Conservation (phyloP, 2,888 invertebrate species). For the Julus scandinavius region DNA sequence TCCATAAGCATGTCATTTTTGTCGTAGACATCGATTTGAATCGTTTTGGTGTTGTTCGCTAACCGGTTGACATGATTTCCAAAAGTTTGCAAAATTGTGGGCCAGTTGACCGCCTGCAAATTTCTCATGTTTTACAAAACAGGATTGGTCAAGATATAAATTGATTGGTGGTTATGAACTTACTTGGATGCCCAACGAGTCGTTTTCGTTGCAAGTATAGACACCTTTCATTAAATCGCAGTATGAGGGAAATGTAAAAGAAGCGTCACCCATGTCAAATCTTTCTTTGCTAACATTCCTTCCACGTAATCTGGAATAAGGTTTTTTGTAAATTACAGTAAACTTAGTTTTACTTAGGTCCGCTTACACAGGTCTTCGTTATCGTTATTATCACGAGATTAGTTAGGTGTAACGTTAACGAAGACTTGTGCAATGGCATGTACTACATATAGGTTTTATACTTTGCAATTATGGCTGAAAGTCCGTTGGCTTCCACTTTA, state of each 20-base stretch:
- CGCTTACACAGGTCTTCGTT: too few species aligned
- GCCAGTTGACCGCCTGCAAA: slow-evolving; percentile 61
- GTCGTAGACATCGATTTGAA: slow-evolving; percentile 61
- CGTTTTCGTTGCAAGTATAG: slow-evolving; percentile 32
- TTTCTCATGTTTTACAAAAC: not conserved
- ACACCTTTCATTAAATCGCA: slow-evolving; percentile 19
- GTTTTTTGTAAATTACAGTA: not conserved
- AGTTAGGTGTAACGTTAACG: too few species aligned
- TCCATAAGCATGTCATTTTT: slow-evolving; percentile 59
- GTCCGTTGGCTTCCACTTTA: slow-evolving; percentile 47
- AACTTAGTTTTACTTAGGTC: not conserved
- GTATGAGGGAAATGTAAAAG: slow-evolving; percentile 41
- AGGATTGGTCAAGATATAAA: too few species aligned
- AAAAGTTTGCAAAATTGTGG: slow-evolving; percentile 61
- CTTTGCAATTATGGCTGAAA: slow-evolving; percentile 50
- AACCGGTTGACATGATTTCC: slow-evolving; percentile 61
- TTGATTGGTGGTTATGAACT: too few species aligned
- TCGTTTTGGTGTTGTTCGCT: slow-evolving; percentile 61
- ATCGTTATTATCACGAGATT: too few species aligned
- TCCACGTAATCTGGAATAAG: slow-evolving; percentile 49
- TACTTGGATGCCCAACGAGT: slow-evolving; percentile 18
- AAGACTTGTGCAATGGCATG: not conserved
- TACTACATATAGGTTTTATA: not conserved
- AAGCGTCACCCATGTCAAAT: slow-evolving; percentile 49
- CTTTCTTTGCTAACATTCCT: slow-evolving; percentile 36